Evolutionary conservation across 2,113 vertebrate species (phyloP).

Genomic region (Lepisosteus oculatus): DNA sequence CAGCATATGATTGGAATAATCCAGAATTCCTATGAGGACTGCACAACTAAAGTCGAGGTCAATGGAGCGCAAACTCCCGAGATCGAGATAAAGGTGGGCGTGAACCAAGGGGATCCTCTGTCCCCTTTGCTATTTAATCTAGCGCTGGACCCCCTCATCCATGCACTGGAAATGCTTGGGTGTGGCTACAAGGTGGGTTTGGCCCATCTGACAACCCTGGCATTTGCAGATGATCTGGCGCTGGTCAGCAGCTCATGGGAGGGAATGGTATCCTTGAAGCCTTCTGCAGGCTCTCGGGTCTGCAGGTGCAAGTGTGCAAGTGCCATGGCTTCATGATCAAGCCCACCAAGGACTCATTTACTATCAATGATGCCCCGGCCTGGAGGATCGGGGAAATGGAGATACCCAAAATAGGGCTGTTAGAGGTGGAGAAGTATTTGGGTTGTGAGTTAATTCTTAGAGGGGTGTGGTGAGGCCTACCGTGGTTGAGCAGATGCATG

Average conservation of each 20-base stretch:
- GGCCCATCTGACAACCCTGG: background rate
- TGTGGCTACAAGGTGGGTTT: background rate
- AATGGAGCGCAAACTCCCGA: background rate
- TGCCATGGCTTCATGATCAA: conserved; percentile 2
- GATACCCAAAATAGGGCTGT: background rate
- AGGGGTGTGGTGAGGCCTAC: background rate
- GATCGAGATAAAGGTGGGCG: background rate
- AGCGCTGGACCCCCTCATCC: background rate
- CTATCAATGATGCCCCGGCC: background rate
- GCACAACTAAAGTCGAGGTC: background rate
- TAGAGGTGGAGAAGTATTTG: background rate
- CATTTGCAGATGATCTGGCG: conserved; percentile 1
- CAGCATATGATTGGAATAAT: background rate
- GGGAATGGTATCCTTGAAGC: conserved; percentile 2
- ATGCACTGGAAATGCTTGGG: background rate
- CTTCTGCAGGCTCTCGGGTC: background rate
- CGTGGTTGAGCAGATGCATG: background rate
- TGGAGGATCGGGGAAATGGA: background rate
- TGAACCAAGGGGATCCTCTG: conserved; percentile 15
- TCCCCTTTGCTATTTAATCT: conserved; percentile 14
- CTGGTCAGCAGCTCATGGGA: conserved; percentile 1
- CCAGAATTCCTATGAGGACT: conserved; percentile 5
- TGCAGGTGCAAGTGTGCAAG: background rate
- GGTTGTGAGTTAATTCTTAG: conserved; percentile 6
- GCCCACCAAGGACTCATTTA: conserved; percentile 1